Evolutionary conservation across 2,888 invertebrate species (phyloP), one percentile per base, ranked within the genome.

Genomic region (Andrena camellia): DNA sequence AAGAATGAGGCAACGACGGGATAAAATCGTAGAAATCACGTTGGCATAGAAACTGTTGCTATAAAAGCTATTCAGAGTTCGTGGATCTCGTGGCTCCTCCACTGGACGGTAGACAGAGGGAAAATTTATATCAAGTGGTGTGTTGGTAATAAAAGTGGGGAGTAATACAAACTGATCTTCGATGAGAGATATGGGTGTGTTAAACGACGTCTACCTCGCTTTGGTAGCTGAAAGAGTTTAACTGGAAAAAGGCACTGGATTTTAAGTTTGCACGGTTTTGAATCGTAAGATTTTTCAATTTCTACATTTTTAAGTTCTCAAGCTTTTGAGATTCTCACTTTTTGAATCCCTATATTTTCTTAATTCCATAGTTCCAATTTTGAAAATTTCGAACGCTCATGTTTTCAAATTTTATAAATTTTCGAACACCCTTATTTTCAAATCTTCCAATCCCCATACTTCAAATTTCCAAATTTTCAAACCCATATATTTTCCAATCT

Each of bases 21-120:
- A 42, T 42, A 60, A 62, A 26, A 42, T 78, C 60, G 48, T 29
- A 48, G 42, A 67, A 62, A 62, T 35, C 52, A 35, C 63, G 70
- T 67, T 77, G 70, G 71, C 78, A 67, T 71, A 42, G 78, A 66
- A 42, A 78, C 71, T 77, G 31, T 23, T 33, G 71, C 54, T 20
- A 23, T 71, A 50, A 71, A 35, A 50, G 77, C 80, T 42, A 50
- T 31, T 54, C 50, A 42, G n/a, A 42, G 23, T 42, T 23, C 70
- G 2, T 48, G 23, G 54, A 63, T 23, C 35, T 50, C 29, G 35
- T 35, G 5, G 7, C 13, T 20, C 31, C 57, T 10, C 10, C 57
- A 26, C 23, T 57, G 17, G 20, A 20, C 42, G 4, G 2, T 2
- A 20, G 17, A 64, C 64, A 48, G 10, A 17, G 33, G 48, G 29